Evolutionary conservation across 2,888 invertebrate genomes (phyloP), one percentile per base, ranked within the genome.

Genomic region (Furcula furcula): DNA sequence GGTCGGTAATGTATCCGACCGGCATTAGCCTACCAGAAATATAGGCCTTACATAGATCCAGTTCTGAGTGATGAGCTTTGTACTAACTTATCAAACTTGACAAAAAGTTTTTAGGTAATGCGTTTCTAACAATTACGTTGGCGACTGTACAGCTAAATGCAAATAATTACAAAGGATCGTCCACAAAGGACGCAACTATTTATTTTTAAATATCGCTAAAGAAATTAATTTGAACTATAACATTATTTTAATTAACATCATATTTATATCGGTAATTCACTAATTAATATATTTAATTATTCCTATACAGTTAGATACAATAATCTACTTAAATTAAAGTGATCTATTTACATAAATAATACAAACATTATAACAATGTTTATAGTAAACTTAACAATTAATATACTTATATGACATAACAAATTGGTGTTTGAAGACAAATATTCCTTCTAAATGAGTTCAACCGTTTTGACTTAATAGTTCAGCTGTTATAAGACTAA

Each of bases 271-370:
- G 65, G 76, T 54, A 76, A 73, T 80, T 77, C 32, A 50, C 80
- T 80, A 82, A 64, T 60, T 61, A 57, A 55, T 63, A 26, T 26
- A 26, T 26, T 26, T 26, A 13, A 21, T 57, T 18, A 26, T 18
- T 16, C n/a, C 14, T 27, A 9, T 4, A 10, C 11, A 9, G 31
- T 42, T 63, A 67, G 52, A 60, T 78, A 75, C 66, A 76, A 75
- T 77, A 74, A 46, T 66, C 70, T 79, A 84, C 74, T 76, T 80
- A 78, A 26, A 66, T 35, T 57, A 4, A 58, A 62, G 30, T 35
- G 40, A 60, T 51, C 58, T 87, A 86, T 87, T 72, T 86, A 87
- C 86, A 87, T 71, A 78, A 81, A 84, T 84, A 85, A 81, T 86
- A 86, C 81, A 85, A 81, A 86, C 76, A 77, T 79, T 64, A 61